Evolutionary conservation across 2,888 invertebrate genomes (phyloP).

Genomic region (Bellardia bayeri): DNA sequence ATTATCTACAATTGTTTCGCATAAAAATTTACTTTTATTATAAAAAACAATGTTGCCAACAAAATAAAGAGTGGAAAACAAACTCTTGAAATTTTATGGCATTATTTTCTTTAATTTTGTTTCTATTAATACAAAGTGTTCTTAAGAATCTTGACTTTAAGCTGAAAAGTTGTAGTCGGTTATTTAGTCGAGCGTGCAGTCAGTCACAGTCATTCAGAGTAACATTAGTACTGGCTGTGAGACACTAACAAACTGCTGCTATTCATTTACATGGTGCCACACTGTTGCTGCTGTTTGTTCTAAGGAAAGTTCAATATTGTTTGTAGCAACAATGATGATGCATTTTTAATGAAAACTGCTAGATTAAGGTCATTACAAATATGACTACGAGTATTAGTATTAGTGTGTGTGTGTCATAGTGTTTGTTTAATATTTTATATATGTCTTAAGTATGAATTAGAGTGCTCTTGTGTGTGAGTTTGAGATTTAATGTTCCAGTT

Average conservation of each 20-base stretch:
- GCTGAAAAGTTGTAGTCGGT: conserved; percentile 1
- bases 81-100: conserved; percentile 49
- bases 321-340: conserved; percentile 66
- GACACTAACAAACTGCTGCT: not conserved
- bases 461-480: conserved; percentile 25
- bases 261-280: conserved; percentile 28
- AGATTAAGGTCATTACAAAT: conserved; percentile 69
- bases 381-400: not conserved
- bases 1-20: conserved; percentile 66
- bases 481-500: conserved; percentile 23
- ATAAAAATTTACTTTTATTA: conserved; percentile 71
- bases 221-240: not conserved
- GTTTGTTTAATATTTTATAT: not conserved
- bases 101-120: conserved; percentile 41
- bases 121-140: not conserved
- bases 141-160: conserved; percentile 7
- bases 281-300: conserved; percentile 26
- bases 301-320: conserved; percentile 64
- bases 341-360: conserved; percentile 69
- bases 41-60: conserved; percentile 50
- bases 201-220: not conserved
- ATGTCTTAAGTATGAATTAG: conserved; percentile 16
- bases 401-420: not conserved
- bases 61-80: not conserved
- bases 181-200: not conserved